Evolutionary conservation across 2,113 vertebrate genomes (phyloP).

Genomic region (Bubo blakistoni): DNA sequence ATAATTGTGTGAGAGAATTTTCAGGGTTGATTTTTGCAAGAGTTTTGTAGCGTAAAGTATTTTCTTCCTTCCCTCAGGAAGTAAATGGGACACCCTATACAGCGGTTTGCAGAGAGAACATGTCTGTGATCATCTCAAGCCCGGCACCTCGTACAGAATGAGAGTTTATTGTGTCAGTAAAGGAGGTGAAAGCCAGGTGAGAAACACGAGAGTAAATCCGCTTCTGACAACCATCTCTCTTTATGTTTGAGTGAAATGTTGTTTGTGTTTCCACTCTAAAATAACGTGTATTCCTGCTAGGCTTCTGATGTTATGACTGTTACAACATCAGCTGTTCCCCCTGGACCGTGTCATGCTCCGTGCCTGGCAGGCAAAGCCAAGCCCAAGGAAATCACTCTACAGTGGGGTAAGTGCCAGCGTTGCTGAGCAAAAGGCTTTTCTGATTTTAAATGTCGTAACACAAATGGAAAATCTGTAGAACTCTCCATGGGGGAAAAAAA

Average conservation of each 20-base stretch:
- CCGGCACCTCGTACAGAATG: conserved; percentile 74
- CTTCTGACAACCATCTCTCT: not conserved
- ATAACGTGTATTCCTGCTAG: conserved; percentile 31
- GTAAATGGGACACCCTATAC: conserved; percentile 72
- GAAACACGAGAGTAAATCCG: not conserved
- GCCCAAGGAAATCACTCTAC: conserved; percentile 67
- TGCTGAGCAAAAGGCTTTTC: not conserved
- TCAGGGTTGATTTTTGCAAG: not conserved
- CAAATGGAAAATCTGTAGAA: not conserved
- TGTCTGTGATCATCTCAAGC: conserved; percentile 71
- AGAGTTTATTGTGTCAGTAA: conserved; percentile 72
- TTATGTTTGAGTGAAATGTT: not conserved
- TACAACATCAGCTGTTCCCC: conserved; percentile 72
- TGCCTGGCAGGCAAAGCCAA: conserved; percentile 65
- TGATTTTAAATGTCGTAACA: not conserved
- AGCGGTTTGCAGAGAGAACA: conserved; percentile 71
- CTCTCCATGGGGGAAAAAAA: too few species aligned
- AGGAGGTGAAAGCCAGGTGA: conserved; percentile 78
- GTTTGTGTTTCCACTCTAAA: not conserved
- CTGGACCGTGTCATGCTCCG: conserved; percentile 53
- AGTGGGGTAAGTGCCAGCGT: conserved; percentile 69
- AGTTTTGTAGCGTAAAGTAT: not conserved
- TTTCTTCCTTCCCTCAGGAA: conserved; percentile 51
- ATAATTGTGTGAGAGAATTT: not conserved
- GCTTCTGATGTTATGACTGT: conserved; percentile 71